Percentiles rank a stretch among this genome's conserved stretches.
Evolutionary conservation across 2,797 vertebrate species (phyloP).

Genomic region (Nyctibius grandis): DNA sequence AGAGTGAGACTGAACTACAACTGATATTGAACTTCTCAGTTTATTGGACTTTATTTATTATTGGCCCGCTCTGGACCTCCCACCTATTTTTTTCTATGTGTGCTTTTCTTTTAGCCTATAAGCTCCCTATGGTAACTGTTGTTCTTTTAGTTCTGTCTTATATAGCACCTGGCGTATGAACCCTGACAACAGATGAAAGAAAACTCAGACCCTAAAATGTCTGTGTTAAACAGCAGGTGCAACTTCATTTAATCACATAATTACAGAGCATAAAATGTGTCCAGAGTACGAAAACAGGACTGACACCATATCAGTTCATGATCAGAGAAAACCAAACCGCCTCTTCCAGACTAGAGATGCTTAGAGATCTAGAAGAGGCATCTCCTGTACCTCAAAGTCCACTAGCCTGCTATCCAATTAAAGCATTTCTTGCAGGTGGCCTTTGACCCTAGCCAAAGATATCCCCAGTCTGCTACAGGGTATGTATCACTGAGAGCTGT

Average conservation of each 20-base stretch:
- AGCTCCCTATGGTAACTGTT: background rate
- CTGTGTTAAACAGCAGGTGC: background rate
- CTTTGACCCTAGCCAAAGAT: background rate
- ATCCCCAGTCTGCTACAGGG: background rate
- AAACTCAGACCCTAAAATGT: background rate
- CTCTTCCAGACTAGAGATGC: background rate
- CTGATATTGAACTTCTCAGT: background rate
- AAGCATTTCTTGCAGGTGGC: background rate
- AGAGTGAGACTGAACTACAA: background rate
- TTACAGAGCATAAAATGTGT: background rate
- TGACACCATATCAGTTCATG: background rate
- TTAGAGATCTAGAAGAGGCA: background rate
- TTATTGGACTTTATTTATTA: constrained; percentile 1
- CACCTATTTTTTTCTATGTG: background rate
- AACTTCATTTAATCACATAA: background rate
- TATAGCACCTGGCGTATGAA: background rate
- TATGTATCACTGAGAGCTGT: background rate
- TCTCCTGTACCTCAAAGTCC: background rate
- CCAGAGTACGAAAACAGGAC: background rate
- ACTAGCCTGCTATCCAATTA: background rate
- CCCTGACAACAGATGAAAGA: background rate
- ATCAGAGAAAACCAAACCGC: background rate
- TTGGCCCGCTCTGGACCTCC: background rate
- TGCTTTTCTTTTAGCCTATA: background rate
- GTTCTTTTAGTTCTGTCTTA: background rate